These are phyloP conservation scores for Gallinago undulata DNA, from an alignment of 2,113 vertebrate species.

Conservation along the genomic window DNA sequence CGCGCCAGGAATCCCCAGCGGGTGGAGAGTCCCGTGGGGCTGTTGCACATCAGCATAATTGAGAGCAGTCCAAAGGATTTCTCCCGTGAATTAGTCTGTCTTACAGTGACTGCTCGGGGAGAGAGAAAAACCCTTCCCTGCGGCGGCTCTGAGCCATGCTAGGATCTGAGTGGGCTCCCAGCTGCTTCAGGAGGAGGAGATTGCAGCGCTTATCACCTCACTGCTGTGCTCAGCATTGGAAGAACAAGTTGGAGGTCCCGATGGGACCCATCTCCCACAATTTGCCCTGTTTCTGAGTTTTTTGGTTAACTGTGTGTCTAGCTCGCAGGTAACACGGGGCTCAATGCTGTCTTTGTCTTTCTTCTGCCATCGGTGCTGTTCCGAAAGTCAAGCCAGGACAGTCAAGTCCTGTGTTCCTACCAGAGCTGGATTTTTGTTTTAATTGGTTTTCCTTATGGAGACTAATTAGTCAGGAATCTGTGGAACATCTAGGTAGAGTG, in stretches of 20 bases:
- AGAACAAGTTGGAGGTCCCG: background rate
- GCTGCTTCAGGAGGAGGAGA: background rate
- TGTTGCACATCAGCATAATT: background rate
- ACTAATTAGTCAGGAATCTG: background rate
- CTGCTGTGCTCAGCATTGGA: background rate
- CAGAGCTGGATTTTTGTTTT: background rate
- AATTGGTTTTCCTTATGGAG: background rate
- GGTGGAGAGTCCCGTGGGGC: background rate
- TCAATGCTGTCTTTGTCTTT: background rate
- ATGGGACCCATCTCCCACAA: background rate
- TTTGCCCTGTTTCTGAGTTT: background rate
- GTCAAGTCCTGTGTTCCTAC: background rate
- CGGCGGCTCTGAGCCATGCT: accelerated
- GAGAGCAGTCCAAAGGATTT: background rate
- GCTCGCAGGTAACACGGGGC: background rate
- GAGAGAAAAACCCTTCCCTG: background rate
- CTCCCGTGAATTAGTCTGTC: background rate
- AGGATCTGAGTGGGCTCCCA: background rate
- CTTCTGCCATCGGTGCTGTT: background rate
- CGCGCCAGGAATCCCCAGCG: background rate
- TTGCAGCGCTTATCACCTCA: background rate
- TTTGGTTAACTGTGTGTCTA: background rate
- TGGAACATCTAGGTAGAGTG: background rate
- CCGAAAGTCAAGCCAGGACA: background rate
- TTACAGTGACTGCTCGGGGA: background rate